Percentiles rank a stretch among this genome's conserved stretches.
These are phyloP conservation scores for Diorhabda sublineata DNA, from an alignment of 1,140 invertebrate genomes.

Conservation along the genomic window DNA sequence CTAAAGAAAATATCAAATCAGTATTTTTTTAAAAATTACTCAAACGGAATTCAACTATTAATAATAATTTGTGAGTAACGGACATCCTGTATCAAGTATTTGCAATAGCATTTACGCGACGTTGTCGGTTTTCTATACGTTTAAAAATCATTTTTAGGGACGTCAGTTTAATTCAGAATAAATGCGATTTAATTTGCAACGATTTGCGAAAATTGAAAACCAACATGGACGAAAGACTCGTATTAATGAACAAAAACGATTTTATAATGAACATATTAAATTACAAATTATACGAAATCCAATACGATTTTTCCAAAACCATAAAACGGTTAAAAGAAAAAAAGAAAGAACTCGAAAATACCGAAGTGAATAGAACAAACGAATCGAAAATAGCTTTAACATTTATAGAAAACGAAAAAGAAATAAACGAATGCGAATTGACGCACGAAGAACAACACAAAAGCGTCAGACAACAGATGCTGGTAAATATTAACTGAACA, in stretches of 20 bases:
- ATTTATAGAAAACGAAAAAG: slow-evolving; percentile 26
- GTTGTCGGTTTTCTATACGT: no score
- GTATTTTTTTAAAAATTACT: no score
- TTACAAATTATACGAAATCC: slow-evolving; percentile 32
- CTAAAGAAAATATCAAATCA: no score
- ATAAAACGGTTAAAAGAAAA: slow-evolving; percentile 21
- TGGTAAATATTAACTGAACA: slow-evolving; percentile 20
- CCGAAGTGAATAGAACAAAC: slow-evolving; percentile 7
- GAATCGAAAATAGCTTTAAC: slow-evolving; percentile 19
- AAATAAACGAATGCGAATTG: slow-evolving; percentile 27
- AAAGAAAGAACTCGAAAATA: slow-evolving; percentile 18
- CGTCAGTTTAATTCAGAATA: slow-evolving; percentile 24
- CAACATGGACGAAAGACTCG: slow-evolving; percentile 15
- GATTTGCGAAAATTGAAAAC: slow-evolving; percentile 21
- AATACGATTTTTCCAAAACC: slow-evolving; percentile 23
- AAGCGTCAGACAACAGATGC: slow-evolving; percentile 27
- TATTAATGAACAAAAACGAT: slow-evolving; percentile 28
- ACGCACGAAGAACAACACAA: slow-evolving; percentile 23
- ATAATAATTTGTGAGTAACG: no score
- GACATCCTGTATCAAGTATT: no score
- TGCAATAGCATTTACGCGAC: no score
- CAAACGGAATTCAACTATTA: no score
- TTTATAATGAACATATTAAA: slow-evolving; percentile 27
- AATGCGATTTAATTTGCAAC: slow-evolving; percentile 19
- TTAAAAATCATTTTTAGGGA: slow-evolving; percentile 14